phyloP scores from a whole-genome alignment of 1,140 invertebrate genomes.

The Bombyx mori region ASM3026992v2 NC_085111.1:6859001-6859500 shows the following conservation, averaged over 20 bases:
- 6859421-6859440: slow-evolving; percentile 62
- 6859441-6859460: slow-evolving; percentile 39
- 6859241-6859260: slow-evolving; percentile 9
- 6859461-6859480: slow-evolving; percentile 17
- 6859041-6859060: no score
- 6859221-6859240: slow-evolving; percentile 5
- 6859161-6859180: not conserved
- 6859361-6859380: slow-evolving; percentile 56
- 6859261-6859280: slow-evolving; percentile 34
- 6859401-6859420: slow-evolving; percentile 69
- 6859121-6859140: no score
- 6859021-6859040: no score
- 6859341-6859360: slow-evolving; percentile 28
- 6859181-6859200: not conserved
- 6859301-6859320: slow-evolving; percentile 29
- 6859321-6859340: slow-evolving; percentile 41
- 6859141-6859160: not conserved
- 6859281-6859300: slow-evolving; percentile 30
- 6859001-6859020: no score
- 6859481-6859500: slow-evolving; percentile 16
- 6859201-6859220: slow-evolving; percentile 2
- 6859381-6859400: slow-evolving; percentile 64
- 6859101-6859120: no score
- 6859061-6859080: no score
- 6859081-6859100: no score